These are phyloP conservation scores for Zophobas atratus DNA, from an alignment of 1,140 invertebrate species.

Conservation along the genomic window DNA sequence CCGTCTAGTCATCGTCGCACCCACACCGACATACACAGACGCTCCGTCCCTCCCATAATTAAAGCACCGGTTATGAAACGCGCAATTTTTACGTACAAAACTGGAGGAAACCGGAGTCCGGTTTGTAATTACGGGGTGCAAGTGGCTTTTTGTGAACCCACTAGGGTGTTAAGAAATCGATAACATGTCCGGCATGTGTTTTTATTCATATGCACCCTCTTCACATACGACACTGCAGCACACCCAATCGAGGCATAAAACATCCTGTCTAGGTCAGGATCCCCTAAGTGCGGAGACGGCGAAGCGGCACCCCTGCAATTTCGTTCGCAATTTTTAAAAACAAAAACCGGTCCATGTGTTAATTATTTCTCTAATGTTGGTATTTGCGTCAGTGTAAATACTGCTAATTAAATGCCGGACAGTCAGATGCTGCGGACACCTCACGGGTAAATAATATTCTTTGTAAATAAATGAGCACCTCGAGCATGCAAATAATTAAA, in stretches of 20 bases:
- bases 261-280: constrained; percentile 38
- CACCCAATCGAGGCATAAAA: constrained; percentile 25
- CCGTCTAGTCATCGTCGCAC: no score
- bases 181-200: constrained; percentile 41
- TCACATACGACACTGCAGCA: background rate
- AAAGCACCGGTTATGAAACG: background rate
- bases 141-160: constrained; percentile 34
- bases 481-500: constrained; percentile 19
- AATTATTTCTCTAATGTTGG: constrained; percentile 32
- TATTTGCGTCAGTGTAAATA: constrained; percentile 39
- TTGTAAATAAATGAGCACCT: constrained; percentile 21
- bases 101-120: background rate
- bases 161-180: constrained; percentile 40
- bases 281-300: constrained; percentile 14
- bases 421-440: constrained; percentile 17
- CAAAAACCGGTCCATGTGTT: constrained; percentile 9
- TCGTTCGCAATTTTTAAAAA: no score
- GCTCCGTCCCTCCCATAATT: no score
- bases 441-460: constrained; percentile 2
- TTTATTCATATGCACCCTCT: constrained; percentile 36
- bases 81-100: background rate
- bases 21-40: no score
- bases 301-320: background rate
- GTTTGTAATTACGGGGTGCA: constrained; percentile 27
- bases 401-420: constrained; percentile 32